Evolutionary conservation across 2,113 vertebrate genomes (phyloP), one percentile per base, ranked within the genome.

Genomic region (Pterophyllum scalare): DNA sequence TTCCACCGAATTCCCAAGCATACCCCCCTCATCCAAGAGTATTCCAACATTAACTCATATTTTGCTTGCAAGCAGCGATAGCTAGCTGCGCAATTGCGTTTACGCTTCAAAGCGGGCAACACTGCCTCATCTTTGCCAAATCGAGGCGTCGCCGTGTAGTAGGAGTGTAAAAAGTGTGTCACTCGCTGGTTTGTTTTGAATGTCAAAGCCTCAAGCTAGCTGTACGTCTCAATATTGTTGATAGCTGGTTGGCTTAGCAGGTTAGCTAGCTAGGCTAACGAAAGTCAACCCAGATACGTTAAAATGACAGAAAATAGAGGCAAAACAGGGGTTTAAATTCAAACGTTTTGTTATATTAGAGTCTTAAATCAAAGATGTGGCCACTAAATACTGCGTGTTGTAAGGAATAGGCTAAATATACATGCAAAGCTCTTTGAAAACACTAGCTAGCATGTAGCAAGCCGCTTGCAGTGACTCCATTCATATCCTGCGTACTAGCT

Each of bases 21-120:
- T 95, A 95, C 93, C 95, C 95, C 93, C 94, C 93, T 94, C 92
- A 93, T 96, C 95, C 95, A 94, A 94, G 94, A 96, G 87, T 96
- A 96, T 96, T 95, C 95, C 96, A 95, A 96, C 96, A 96, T 95
- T 95, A 94, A 96, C 95, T 96, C 94, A 94, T 93, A 94, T 96
- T 95, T 95, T 93, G 91, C 94, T 91, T 92, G 95, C 94, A 91
- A 92, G 88, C 82, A 91, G 92, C 91, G 85, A 91, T 85, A 89
- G 91, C 91, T 92, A 82, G 91, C 90, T 93, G 83, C 94, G 94
- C 93, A 94, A 88, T 88, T 89, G 87, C 83, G 80, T 91, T 85
- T 76, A 64, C 83, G 67, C 78, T 62, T 79, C 77, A 19, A 40
- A 58, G 61, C 72, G 79, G 59, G 31, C 77, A 59, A n/a, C 58